Conservation (phyloP, 1,140 invertebrate species). For the Dendroctonus valens region DNA sequence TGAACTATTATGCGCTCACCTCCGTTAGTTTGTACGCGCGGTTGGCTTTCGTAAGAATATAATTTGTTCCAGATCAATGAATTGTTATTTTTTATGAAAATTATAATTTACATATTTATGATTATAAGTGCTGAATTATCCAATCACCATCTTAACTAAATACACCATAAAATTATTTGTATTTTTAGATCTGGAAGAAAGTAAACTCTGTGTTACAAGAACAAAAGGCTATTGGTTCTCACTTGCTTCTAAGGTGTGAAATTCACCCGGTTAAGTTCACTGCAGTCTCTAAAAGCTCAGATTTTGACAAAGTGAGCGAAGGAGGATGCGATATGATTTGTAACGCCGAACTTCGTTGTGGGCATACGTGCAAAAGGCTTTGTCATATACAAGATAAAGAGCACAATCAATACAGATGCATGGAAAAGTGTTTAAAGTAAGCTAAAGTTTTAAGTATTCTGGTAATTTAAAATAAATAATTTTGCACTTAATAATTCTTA, state of each 20-base stretch:
- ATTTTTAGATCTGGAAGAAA: slow-evolving; percentile 25
- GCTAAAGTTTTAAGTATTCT: not conserved
- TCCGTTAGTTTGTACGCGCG: no score
- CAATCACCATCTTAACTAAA: no score
- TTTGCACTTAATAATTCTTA: no score
- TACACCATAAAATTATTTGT: no score
- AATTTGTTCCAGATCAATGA: no score
- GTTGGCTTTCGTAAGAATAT: no score
- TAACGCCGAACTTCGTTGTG: slow-evolving; percentile 51
- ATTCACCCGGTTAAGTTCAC: slow-evolving; percentile 50
- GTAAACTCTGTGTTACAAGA: slow-evolving; percentile 11
- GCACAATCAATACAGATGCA: slow-evolving; percentile 52
- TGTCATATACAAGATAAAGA: slow-evolving; percentile 55
- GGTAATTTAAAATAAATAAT: no score
- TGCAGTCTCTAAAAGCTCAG: slow-evolving; percentile 40
- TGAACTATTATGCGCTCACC: no score
- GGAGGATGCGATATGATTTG: slow-evolving; percentile 55
- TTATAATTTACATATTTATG: no score
- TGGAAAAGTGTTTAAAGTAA: slow-evolving; percentile 47
- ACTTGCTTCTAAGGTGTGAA: slow-evolving; percentile 53
- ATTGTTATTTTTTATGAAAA: no score
- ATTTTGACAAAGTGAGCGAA: slow-evolving; percentile 55
- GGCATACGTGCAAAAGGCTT: slow-evolving; percentile 56
- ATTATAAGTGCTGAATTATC: no score
- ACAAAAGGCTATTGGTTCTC: slow-evolving; percentile 49